Evolutionary conservation across 1,140 invertebrate genomes (phyloP).

Genomic region (Homalodisca vitripennis): DNA sequence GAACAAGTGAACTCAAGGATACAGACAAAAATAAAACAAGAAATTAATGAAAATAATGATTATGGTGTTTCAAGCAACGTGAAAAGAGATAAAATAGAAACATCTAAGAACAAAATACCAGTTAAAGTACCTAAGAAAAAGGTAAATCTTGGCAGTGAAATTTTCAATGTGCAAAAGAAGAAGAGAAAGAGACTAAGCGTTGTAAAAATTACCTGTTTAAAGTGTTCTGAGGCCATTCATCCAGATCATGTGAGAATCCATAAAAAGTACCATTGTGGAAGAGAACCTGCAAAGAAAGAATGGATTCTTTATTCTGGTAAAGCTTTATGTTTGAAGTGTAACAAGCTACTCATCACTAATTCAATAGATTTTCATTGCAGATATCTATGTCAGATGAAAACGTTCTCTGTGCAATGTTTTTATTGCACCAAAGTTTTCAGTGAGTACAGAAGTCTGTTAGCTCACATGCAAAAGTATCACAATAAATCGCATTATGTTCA

Average conservation of each 20-base stretch:
- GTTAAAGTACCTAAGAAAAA: too few relatives aligned
- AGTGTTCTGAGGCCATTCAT: neutral
- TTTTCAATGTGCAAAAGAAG: too few relatives aligned
- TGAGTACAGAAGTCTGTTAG: neutral
- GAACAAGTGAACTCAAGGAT: too few relatives aligned
- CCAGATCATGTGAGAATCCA: neutral
- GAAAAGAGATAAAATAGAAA: too few relatives aligned
- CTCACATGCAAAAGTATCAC: neutral
- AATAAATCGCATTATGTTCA: neutral
- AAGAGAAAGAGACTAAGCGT: too few relatives aligned
- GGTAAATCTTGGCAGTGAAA: too few relatives aligned
- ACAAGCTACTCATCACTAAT: neutral
- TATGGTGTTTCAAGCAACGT: too few relatives aligned
- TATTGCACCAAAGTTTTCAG: neutral
- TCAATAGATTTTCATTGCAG: neutral
- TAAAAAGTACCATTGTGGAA: neutral
- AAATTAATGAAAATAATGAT: too few relatives aligned
- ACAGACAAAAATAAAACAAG: too few relatives aligned
- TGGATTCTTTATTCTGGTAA: neutral
- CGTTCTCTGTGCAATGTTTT: neutral
- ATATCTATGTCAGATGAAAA: neutral
- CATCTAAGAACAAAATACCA: too few relatives aligned
- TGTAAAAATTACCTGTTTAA: neutral
- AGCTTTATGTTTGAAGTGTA: conserved; percentile 3
- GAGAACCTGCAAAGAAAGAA: neutral